phyloP scores from a whole-genome alignment of 1,140 invertebrate species.

The Drosophila kikkawai region DNA sequence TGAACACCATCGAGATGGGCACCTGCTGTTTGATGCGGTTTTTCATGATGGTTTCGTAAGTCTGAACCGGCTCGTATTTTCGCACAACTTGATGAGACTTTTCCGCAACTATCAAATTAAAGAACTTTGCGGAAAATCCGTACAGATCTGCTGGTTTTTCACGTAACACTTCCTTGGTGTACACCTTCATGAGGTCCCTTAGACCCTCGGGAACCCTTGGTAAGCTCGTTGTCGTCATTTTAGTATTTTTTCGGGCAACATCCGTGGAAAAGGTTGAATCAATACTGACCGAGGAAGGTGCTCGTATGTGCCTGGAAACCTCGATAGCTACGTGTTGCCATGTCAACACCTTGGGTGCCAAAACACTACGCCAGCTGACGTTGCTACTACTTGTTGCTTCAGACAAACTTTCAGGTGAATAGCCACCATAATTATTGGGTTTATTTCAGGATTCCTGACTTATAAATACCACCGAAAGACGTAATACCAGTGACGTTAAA shows the following conservation, averaged over 20 bases:
- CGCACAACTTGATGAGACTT: constrained; percentile 63
- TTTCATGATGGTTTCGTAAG: constrained; percentile 68
- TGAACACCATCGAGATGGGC: constrained; percentile 76
- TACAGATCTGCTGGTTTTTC: constrained; percentile 86
- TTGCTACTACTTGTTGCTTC: constrained; percentile 30
- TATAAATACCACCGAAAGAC: neutral
- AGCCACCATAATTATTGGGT: neutral
- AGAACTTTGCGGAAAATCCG: constrained; percentile 85
- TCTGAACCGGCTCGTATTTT: constrained; percentile 61
- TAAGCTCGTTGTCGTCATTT: constrained; percentile 75
- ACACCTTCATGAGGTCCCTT: constrained; percentile 86
- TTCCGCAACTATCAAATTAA: constrained; percentile 84
- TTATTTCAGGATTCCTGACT: constrained; percentile 17
- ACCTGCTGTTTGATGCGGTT: constrained; percentile 61
- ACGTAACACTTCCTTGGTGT: constrained; percentile 86
- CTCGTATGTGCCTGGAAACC: constrained; percentile 42
- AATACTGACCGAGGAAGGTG: constrained; percentile 62
- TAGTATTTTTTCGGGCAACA: constrained; percentile 18
- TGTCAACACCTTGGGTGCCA: constrained; percentile 57
- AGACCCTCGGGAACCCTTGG: constrained; percentile 86
- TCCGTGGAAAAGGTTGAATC: constrained; percentile 60
- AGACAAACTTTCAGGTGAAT: neutral
- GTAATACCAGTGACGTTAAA: neutral
- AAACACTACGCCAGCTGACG: constrained; percentile 53
- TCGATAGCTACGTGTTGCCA: constrained; percentile 55